phyloP scores from a whole-genome alignment of 2,888 invertebrate genomes.

The Synergus japonicus region DNA sequence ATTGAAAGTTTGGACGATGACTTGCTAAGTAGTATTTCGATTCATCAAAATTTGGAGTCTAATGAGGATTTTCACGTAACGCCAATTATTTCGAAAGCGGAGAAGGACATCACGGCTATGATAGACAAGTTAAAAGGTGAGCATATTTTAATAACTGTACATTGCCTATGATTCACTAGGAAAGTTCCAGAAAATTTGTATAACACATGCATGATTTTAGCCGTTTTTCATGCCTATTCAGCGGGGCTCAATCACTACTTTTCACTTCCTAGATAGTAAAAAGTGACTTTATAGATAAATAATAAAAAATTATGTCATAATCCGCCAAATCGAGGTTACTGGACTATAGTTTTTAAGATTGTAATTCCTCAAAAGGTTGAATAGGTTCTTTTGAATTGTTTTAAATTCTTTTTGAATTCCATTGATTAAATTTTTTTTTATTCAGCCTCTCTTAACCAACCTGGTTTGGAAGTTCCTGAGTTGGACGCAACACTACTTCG shows the following conservation, averaged over 20 bases:
- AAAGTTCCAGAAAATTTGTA: neutral
- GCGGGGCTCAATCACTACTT: too few relatives aligned
- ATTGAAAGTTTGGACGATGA: constrained; percentile 69
- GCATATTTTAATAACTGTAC: constrained; percentile 32
- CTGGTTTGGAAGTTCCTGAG: constrained; percentile 72
- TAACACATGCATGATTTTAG: too few relatives aligned
- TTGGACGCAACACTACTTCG: constrained; percentile 82
- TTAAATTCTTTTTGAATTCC: neutral
- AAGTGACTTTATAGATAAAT: too few relatives aligned
- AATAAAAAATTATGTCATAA: too few relatives aligned
- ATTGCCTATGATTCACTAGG: neutral
- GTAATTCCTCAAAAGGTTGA: too few relatives aligned
- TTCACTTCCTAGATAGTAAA: too few relatives aligned
- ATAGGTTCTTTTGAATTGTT: too few relatives aligned
- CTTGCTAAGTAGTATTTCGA: constrained; percentile 57
- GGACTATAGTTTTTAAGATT: too few relatives aligned
- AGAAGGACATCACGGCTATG: constrained; percentile 74
- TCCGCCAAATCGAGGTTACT: too few relatives aligned
- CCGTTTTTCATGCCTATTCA: neutral
- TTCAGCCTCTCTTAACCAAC: constrained; percentile 73
- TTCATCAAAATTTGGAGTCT: constrained; percentile 52
- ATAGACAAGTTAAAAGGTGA: constrained; percentile 74
- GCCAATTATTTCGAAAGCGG: constrained; percentile 65
- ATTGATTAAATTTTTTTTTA: constrained; percentile 41
- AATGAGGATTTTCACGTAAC: constrained; percentile 66